phyloP scores from a whole-genome alignment of 2,797 vertebrate genomes.

The Poecilia velifera region DNA sequence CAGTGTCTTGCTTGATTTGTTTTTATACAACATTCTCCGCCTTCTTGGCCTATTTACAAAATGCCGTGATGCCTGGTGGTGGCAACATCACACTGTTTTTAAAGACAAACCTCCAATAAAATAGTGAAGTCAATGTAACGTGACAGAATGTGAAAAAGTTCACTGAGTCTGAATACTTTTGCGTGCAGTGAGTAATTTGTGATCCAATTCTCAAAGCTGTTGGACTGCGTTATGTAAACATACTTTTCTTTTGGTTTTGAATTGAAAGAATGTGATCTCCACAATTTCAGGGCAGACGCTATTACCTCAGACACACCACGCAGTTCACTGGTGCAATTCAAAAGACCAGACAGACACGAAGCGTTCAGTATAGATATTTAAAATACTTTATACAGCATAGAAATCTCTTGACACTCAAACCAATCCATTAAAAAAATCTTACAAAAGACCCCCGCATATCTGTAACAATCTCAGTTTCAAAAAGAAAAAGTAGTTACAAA shows the following conservation, averaged over 20 bases:
- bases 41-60: background rate
- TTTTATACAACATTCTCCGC: background rate
- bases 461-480: conserved; percentile 71
- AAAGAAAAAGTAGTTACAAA: conserved; percentile 71
- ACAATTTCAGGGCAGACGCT: background rate
- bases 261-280: background rate
- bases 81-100: background rate
- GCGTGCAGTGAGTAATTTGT: background rate
- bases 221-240: background rate
- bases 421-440: conserved; percentile 82
- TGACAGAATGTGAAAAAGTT: background rate
- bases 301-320: conserved; percentile 29
- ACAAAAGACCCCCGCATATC: conserved; percentile 71
- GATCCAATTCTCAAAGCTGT: conserved; percentile 23
- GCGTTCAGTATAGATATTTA: conserved; percentile 83
- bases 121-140: background rate
- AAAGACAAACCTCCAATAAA: background rate
- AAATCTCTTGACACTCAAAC: conserved; percentile 82
- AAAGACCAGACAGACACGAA: conserved; percentile 71
- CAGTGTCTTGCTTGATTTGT: background rate
- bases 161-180: background rate
- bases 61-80: background rate
- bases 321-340: conserved; percentile 15
- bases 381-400: conserved; percentile 85
- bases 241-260: background rate